Evolutionary conservation across 2,113 vertebrate species (phyloP).

Genomic region (Polyodon spathula): DNA sequence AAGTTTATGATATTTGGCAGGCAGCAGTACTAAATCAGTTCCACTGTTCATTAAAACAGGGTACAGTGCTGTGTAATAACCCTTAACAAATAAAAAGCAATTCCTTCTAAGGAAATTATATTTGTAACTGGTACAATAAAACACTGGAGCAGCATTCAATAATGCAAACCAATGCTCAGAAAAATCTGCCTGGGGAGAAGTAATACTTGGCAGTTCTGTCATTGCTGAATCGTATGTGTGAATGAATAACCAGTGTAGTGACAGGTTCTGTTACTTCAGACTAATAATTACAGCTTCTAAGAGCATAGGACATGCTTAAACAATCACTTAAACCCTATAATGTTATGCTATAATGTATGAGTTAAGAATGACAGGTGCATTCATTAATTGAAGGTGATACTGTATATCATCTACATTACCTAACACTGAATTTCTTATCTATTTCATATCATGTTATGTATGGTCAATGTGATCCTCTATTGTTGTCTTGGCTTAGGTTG

Average conservation of each 20-base stretch:
- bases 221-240: not conserved
- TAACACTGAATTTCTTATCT: no score
- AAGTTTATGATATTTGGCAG: not conserved
- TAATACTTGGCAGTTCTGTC: not conserved
- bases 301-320: not conserved
- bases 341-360: no score
- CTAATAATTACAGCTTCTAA: not conserved
- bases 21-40: not conserved
- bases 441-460: no score
- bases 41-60: not conserved
- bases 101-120: not conserved
- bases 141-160: not conserved
- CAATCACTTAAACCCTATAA: no score
- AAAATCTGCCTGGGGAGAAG: no score
- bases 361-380: no score
- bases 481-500: no score
- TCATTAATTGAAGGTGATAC: no score
- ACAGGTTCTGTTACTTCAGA: not conserved
- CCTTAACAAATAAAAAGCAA: not conserved
- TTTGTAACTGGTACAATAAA: not conserved
- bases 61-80: not conserved
- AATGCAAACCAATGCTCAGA: not conserved
- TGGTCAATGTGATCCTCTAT: no score
- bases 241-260: not conserved
- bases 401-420: no score